Conservation (phyloP, 2,888 invertebrate genomes). For the Actias luna region DNA sequence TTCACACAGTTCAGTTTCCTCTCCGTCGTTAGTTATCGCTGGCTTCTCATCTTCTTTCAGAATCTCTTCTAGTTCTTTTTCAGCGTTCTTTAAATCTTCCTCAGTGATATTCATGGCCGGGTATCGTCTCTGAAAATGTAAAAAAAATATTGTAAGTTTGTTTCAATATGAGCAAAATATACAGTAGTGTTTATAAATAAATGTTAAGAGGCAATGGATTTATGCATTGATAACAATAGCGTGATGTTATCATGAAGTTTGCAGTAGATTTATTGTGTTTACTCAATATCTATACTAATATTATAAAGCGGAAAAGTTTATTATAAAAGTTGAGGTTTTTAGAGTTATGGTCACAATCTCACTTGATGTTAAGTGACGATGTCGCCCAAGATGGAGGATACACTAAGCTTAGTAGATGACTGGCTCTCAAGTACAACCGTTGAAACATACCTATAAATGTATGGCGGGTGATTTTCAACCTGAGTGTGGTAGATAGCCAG, state of each 20-base stretch:
- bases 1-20: constrained; percentile 20
- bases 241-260: not conserved
- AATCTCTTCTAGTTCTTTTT: constrained; percentile 63
- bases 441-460: too few species aligned
- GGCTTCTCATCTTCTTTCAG: constrained; percentile 43
- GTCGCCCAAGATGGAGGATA: too few species aligned
- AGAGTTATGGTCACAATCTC: too few species aligned
- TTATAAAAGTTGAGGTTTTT: too few species aligned
- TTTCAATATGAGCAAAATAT: not conserved
- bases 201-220: not conserved
- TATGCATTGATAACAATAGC: not conserved
- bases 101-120: constrained; percentile 71
- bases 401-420: too few species aligned
- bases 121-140: constrained; percentile 58
- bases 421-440: too few species aligned
- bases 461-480: too few species aligned
- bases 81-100: constrained; percentile 68
- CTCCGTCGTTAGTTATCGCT: constrained; percentile 14
- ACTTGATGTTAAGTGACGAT: too few species aligned
- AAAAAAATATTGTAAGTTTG: not conserved
- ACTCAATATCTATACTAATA: not conserved
- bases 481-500: too few species aligned
- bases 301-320: too few species aligned
- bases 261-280: not conserved
- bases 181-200: not conserved